These are phyloP conservation scores for Mesorhabditis spiculigera DNA, from an alignment of 2,888 invertebrate genomes.

Conservation along the genomic window DNA sequence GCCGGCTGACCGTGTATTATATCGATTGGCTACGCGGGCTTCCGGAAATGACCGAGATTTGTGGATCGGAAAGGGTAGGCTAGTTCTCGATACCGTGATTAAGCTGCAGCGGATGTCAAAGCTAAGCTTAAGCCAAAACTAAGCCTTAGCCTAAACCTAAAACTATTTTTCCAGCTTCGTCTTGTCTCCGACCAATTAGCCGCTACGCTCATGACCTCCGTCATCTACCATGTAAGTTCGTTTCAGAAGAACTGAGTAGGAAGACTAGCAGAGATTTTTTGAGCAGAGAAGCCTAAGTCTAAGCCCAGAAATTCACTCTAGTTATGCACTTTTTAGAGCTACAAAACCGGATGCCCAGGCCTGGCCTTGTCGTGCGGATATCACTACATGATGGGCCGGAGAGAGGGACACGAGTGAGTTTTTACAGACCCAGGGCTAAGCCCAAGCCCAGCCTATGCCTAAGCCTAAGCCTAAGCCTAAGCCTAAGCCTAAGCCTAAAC, in stretches of 20 bases:
- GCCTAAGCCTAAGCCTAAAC: neutral
- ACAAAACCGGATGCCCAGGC: neutral
- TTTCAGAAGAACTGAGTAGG: no score
- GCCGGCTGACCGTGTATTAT: neutral
- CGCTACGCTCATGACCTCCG: no score
- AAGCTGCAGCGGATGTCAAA: neutral
- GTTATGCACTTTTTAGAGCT: neutral
- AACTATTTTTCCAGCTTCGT: no score
- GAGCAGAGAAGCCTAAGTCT: neutral
- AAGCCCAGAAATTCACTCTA: neutral
- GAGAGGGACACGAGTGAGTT: neutral
- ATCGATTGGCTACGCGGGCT: neutral
- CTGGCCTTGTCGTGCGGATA: neutral
- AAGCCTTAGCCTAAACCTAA: no score
- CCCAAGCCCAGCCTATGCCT: neutral
- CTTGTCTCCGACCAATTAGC: no score
- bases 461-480: neutral
- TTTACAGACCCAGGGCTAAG: no score
- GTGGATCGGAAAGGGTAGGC: no score
- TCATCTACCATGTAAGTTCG: no score
- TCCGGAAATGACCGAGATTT: neutral
- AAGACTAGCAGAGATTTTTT: no score
- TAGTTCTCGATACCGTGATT: no score
- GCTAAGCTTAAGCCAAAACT: neutral
- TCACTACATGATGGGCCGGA: neutral